These are phyloP conservation scores for Elaphurus davidianus DNA, from an alignment of 2,113 vertebrate species.

Conservation along the genomic window DNA sequence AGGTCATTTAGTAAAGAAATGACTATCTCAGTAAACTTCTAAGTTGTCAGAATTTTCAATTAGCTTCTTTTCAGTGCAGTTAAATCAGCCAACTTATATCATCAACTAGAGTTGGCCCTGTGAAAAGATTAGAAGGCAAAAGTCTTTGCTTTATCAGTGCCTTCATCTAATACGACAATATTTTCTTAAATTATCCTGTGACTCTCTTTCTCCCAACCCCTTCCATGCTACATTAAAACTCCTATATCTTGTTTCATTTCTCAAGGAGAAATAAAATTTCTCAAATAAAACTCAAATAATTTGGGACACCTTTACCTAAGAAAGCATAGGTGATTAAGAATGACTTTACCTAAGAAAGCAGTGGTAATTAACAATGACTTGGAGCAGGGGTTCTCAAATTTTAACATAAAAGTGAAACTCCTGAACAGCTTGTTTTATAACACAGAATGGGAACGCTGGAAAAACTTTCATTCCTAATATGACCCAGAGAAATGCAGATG, in stretches of 20 bases:
- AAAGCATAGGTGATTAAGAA: neutral
- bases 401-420: neutral
- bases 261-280: neutral
- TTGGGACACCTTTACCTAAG: neutral
- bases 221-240: neutral
- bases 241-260: neutral
- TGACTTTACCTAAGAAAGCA: neutral
- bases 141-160: neutral
- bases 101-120: neutral
- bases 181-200: neutral
- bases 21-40: neutral
- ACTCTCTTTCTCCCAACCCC: neutral
- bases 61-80: neutral
- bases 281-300: neutral
- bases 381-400: neutral
- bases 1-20: neutral
- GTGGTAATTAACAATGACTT: neutral
- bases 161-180: neutral
- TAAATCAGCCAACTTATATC: neutral
- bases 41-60: neutral
- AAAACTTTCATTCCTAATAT: neutral
- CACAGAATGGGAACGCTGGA: neutral
- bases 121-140: neutral
- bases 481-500: neutral
- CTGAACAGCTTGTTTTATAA: neutral